Evolutionary conservation across 2,888 invertebrate genomes (phyloP), one percentile per base, ranked within the genome.

Genomic region (Mesoligia furuncula): DNA sequence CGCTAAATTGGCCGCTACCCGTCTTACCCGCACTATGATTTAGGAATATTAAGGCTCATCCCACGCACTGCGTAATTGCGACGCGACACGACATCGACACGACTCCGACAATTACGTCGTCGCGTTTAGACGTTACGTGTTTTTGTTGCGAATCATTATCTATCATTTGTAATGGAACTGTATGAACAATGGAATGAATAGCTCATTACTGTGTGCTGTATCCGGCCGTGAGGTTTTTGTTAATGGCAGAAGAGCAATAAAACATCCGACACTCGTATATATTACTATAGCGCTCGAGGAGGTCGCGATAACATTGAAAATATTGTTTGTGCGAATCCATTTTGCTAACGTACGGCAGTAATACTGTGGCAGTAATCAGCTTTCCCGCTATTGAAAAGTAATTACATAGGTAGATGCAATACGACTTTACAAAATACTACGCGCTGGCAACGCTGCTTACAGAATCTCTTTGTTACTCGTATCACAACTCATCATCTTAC

Each of bases 11-110:
- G 80, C 73, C 87, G 89, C 91, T 91, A 92, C 90, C 90, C 90
- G 89, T 90, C 90, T 92, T 91, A 92, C 91, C 87, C 92, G 90
- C 90, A 89, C 91, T 91, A 91, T 92, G 90, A 92, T 92, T 92
- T 92, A 91, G 87, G 87, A 90, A 91, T 92, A 92, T 92, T 92
- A 91, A 91, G 85, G 85, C 78, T 87, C 90, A 84, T 86, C 90
- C 91, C 81, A 86, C 88, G 86, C 88, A 68, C 73, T 66, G 57
- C 79, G 86, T 89, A 89, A 89, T 88, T 89, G 81, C 80, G 78
- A 73, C 71, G 69, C 83, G 83, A 87, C 85, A 89, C 79, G 82
- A 77, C 80, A 45, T 45, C 77, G 75, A 64, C 65, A 78, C 82
- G 81, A 82, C 82, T 48, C 17, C 76, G 74, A 80, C 85, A 67